Conservation (phyloP, 2,888 invertebrate genomes). For the Coronaproctus castanopsis region DNA sequence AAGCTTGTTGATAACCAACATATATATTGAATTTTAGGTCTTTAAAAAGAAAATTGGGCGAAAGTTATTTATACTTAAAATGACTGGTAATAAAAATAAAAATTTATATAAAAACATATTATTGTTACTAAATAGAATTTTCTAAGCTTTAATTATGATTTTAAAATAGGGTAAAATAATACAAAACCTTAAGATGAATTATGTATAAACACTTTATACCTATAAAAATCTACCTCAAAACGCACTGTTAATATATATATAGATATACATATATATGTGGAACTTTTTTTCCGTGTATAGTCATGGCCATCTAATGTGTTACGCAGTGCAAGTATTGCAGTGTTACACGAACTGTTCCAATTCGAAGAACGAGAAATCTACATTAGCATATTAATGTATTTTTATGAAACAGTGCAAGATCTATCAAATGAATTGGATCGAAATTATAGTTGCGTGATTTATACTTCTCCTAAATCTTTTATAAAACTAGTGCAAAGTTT, state of each 20-base stretch:
- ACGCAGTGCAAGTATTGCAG: conserved; percentile 65
- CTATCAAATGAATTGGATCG: conserved; percentile 41
- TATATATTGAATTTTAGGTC: too few species aligned
- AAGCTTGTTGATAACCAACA: too few species aligned
- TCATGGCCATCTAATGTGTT: conserved; percentile 88
- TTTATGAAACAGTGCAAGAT: conserved; percentile 62
- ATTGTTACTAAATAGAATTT: too few species aligned
- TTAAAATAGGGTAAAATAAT: too few species aligned
- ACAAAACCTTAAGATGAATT: too few species aligned
- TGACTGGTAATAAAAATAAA: too few species aligned
- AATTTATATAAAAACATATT: too few species aligned
- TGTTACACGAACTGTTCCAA: conserved; percentile 38
- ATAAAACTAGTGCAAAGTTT: conserved; percentile 79
- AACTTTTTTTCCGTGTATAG: too few species aligned
- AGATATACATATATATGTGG: background rate
- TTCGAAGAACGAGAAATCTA: conserved; percentile 8
- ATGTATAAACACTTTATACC: too few species aligned
- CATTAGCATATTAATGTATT: conserved; percentile 72
- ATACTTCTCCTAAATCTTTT: conserved; percentile 85
- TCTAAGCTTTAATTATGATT: too few species aligned
- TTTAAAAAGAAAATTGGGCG: too few species aligned
- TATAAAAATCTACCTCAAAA: background rate
- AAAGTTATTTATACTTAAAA: too few species aligned
- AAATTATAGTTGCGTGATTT: conserved; percentile 36
- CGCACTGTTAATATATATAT: background rate